Base-by-base conservation (phyloP, 2,113 vertebrate species). In the Gnathonemus echidnorhynchus region DNA sequence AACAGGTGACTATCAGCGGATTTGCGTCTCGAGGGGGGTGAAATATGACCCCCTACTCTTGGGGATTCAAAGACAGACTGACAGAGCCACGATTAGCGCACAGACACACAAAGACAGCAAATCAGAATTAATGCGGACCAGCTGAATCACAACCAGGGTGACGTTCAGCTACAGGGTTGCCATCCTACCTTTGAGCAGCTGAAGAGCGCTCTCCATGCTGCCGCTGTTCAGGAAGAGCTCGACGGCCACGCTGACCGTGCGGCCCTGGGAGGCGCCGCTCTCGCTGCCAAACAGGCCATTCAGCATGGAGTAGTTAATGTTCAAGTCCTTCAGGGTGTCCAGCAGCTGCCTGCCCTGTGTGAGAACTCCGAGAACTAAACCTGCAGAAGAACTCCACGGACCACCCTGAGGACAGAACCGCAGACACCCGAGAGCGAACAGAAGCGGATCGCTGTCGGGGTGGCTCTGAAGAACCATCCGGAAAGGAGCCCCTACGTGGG, bases 211-310 rank as follows among this genome's bases (percentile, higher is more conserved):
- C 91, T 97, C 96, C 89, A 97, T 93, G 74, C 95, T 96, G 91
- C 97, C 96, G 88, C 94, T 97, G 92, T 97, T 95, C 58, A 99
- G 95, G 92, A 97, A 97, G 90, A 98, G 95, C 93, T 99, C 97
- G 66, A 96, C 94, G 2, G 98, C 97, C 94, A 96, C 92, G 88
- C 97, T 99, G 93, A 99, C 92, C 92, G 98, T 95, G 91, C 93
- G 94, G 94, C 98, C 99, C 91, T 96, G 96, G 1, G 98, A 96
- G 3, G 95, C 94, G 83, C 92, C 50, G 0, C 94, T 93, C 89
- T 97, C 97, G 74, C 95, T 94, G 46, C 95, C 97, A 91, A 90
- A 95, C 90, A 99, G 92, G 85, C 98, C 96, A 93, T 98, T 98
- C 91, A 98, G 94, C 13, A 90, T 95, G 3, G 96, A 96, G 93